phyloP scores from a whole-genome alignment of 2,797 vertebrate species.

The Discoglossus pictus region DNA sequence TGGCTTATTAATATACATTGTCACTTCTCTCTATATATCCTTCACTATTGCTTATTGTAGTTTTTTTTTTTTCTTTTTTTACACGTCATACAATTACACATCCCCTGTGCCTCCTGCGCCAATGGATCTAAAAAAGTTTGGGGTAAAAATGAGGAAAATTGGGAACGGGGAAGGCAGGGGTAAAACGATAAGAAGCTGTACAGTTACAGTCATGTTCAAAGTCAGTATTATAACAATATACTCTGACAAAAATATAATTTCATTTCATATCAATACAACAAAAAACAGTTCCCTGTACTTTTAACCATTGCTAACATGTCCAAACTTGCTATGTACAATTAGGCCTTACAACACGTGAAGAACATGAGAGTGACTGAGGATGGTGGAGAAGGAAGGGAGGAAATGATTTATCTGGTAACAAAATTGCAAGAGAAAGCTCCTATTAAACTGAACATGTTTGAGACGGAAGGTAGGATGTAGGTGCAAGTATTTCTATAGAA shows the following conservation, averaged over 20 bases:
- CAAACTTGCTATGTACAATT: slow-evolving; percentile 70
- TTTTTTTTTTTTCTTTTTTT: background rate
- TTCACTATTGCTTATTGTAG: slow-evolving; percentile 35
- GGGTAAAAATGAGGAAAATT: slow-evolving; percentile 6
- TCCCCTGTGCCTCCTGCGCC: slow-evolving; percentile 2
- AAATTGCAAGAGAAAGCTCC: background rate
- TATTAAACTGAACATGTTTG: background rate
- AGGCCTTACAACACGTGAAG: slow-evolving; percentile 51
- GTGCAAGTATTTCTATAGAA: background rate
- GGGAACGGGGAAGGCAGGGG: background rate
- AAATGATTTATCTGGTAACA: background rate
- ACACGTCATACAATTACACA: slow-evolving; percentile 20
- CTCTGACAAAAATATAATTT: slow-evolving; percentile 80
- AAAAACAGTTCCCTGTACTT: slow-evolving; percentile 67
- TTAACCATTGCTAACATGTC: slow-evolving; percentile 63
- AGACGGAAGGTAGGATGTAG: background rate
- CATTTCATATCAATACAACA: slow-evolving; percentile 76
- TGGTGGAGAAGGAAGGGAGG: slow-evolving; percentile 33
- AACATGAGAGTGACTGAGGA: slow-evolving; percentile 26
- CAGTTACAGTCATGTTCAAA: slow-evolving; percentile 65
- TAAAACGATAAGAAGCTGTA: slow-evolving; percentile 59
- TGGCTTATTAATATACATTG: slow-evolving; percentile 2
- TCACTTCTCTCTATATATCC: slow-evolving; percentile 9
- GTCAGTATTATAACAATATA: slow-evolving; percentile 76
- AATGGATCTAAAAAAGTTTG: slow-evolving; percentile 28